Conservation (phyloP, 64 coral and sea anemone genomes). For the Stichodactyla helianthus region DNA sequence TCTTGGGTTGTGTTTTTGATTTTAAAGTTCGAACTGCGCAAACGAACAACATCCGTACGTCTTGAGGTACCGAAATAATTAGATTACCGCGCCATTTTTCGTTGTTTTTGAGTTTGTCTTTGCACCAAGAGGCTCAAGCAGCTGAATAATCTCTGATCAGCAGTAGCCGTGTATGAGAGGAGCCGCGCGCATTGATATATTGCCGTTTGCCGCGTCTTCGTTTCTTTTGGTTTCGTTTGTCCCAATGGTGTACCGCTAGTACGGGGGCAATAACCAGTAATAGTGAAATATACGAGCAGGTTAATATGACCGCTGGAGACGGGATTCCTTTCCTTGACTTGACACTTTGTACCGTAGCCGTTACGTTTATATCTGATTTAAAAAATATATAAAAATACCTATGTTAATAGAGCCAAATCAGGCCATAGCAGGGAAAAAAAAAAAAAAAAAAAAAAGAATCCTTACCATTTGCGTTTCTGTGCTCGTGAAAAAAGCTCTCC, state of each 20-base stretch:
- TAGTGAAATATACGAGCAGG: not conserved
- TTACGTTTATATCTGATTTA: not conserved
- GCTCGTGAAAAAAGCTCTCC: too few relatives aligned
- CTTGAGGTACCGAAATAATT: not conserved
- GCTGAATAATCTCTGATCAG: not conserved
- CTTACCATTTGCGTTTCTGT: not conserved
- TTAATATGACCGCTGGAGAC: not conserved
- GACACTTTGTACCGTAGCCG: not conserved
- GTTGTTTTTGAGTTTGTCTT: not conserved
- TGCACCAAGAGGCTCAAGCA: not conserved
- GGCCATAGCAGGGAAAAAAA: not conserved
- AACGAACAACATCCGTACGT: not conserved
- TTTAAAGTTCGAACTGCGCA: not conserved
- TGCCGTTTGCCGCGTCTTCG: not conserved
- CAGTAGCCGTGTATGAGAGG: not conserved
- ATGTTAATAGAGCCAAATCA: too few relatives aligned
- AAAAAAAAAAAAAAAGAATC: not conserved
- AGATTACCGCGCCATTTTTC: not conserved
- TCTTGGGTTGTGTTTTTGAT: not conserved
- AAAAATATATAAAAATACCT: too few relatives aligned
- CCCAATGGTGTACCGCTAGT: not conserved
- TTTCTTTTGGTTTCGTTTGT: not conserved
- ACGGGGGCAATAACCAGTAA: not conserved
- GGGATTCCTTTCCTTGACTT: not conserved
- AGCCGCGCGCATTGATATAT: not conserved